Percentiles rank a stretch among this genome's conserved stretches.
These are phyloP conservation scores for Polyploca ridens DNA, from an alignment of 2,888 invertebrate species.

Conservation along the genomic window DNA sequence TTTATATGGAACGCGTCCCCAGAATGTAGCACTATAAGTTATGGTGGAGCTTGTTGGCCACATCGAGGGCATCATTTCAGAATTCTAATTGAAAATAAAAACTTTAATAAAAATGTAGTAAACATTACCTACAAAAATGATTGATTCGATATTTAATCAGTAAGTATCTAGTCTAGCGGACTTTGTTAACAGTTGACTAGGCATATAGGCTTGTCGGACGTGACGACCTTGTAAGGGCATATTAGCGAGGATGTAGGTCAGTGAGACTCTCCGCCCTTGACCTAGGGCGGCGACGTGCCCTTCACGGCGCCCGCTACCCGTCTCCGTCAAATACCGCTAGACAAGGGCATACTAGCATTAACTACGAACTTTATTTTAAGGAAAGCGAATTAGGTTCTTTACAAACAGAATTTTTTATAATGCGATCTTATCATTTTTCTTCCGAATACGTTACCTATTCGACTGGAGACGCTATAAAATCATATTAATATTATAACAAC, in stretches of 20 bases:
- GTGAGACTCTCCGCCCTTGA: conserved; percentile 73
- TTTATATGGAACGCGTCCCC: too few species aligned
- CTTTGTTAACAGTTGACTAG: conserved; percentile 47
- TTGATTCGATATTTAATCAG: neutral
- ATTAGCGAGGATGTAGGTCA: conserved; percentile 76
- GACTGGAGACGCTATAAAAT: neutral
- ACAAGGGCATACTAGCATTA: conserved; percentile 55
- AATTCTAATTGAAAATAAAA: too few species aligned
- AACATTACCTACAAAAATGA: neutral
- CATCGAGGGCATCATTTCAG: too few species aligned
- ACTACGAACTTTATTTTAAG: neutral
- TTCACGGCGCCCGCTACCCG: conserved; percentile 54
- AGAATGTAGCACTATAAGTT: too few species aligned
- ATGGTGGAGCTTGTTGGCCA: too few species aligned
- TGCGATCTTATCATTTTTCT: neutral
- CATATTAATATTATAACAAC: neutral
- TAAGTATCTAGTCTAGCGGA: neutral
- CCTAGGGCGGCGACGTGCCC: conserved; percentile 68
- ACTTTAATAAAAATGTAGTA: neutral
- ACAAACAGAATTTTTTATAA: neutral
- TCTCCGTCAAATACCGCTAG: conserved; percentile 56
- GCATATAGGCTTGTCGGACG: conserved; percentile 48
- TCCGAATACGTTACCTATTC: neutral
- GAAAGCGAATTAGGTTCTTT: neutral
- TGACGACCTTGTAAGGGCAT: conserved; percentile 63